A percentile compares a stretch with the other conserved stretches of the same genome.
These are phyloP conservation scores for Mactra quadrangularis DNA, from an alignment of 1,140 invertebrate genomes.

Conservation along the genomic window DNA sequence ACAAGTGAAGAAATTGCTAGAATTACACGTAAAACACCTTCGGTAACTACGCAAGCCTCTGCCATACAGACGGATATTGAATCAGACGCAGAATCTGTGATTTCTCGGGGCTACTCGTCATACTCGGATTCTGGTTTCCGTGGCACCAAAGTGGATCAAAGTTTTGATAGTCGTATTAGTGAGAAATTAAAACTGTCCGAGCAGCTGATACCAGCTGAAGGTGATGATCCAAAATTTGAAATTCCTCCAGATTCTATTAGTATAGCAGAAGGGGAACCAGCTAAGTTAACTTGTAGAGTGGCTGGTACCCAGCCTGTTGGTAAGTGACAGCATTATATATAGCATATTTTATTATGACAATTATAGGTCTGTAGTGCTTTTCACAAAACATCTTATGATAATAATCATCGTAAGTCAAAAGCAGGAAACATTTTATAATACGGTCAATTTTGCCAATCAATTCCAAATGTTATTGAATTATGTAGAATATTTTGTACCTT, in stretches of 20 bases:
- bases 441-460: no score
- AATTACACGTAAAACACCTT: conserved; percentile 63
- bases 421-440: no score
- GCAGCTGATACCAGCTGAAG: conserved; percentile 72
- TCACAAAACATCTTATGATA: no score
- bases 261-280: conserved; percentile 77
- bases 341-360: no score
- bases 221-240: conserved; percentile 78
- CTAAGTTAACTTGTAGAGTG: conserved; percentile 76
- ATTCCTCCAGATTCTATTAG: conserved; percentile 75
- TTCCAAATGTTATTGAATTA: no score
- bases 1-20: conserved; percentile 75
- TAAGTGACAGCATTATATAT: no score
- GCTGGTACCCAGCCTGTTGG: conserved; percentile 77
- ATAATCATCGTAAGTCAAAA: no score
- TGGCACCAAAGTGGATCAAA: conserved; percentile 31
- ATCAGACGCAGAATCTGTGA: conserved; percentile 60
- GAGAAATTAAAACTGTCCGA: conserved; percentile 68
- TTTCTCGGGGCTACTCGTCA: conserved; percentile 35
- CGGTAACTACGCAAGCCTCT: conserved; percentile 14
- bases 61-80: conserved; percentile 31
- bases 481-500: no score
- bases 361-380: no score
- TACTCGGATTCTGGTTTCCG: conserved; percentile 42
- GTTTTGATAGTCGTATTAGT: conserved; percentile 61